Evolutionary conservation across 2,888 invertebrate species (phyloP).

Genomic region (Peribatodes rhomboidaria): DNA sequence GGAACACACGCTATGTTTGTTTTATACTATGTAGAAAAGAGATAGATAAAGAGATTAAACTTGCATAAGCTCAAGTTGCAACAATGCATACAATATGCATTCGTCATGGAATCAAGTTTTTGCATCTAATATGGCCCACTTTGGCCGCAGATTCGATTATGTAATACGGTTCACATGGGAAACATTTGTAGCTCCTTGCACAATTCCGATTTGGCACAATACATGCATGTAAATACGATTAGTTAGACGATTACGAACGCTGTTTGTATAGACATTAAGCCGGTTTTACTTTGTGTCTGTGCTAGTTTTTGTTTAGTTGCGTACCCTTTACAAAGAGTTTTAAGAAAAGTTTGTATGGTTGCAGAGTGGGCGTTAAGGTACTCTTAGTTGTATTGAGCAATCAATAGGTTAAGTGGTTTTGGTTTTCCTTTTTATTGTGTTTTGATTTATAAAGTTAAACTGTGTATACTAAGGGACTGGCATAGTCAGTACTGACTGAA

Average conservation of each 20-base stretch:
- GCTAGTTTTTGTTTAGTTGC: conserved; percentile 20
- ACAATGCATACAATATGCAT: background rate
- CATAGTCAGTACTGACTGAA: too few species aligned
- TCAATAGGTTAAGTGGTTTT: background rate
- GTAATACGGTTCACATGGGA: conserved; percentile 46
- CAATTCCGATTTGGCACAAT: conserved; percentile 40
- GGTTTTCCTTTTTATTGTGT: too few species aligned
- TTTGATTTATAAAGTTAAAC: too few species aligned
- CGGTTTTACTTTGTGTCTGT: conserved; percentile 8
- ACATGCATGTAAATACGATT: conserved; percentile 24
- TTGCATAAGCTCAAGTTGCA: background rate
- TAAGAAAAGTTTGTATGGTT: conserved; percentile 11
- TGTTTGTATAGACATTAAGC: conserved; percentile 16
- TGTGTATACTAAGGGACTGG: too few species aligned
- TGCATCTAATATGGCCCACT: conserved; percentile 28
- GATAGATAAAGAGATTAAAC: too few species aligned
- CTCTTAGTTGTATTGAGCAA: background rate
- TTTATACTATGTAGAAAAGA: too few species aligned
- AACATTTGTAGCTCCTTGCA: conserved; percentile 33
- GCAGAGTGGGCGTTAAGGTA: background rate
- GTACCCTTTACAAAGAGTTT: conserved; percentile 12
- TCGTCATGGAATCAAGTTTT: conserved; percentile 32
- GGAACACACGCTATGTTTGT: too few species aligned
- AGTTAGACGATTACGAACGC: conserved; percentile 21
- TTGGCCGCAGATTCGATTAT: conserved; percentile 20